Conservation (phyloP, 53 echinoderm and acorn worm species). For the Zoroaster sp. region DNA sequence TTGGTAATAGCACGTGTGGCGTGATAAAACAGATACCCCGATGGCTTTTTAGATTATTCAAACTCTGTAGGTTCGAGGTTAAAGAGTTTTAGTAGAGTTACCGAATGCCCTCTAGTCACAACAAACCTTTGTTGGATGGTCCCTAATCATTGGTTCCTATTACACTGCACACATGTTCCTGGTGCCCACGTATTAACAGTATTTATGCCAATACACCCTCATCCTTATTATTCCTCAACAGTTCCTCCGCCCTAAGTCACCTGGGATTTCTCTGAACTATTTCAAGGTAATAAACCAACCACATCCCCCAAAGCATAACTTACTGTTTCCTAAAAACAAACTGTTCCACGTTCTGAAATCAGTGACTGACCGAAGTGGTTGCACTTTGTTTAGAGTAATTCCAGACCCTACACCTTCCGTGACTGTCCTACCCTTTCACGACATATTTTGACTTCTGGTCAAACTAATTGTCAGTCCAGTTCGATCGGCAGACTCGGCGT, state of each 20-base stretch:
- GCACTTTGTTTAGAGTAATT: background rate
- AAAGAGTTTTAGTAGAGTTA: background rate
- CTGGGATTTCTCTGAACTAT: constrained; percentile 5
- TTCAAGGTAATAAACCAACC: background rate
- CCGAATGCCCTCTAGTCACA: background rate
- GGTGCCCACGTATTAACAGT: background rate
- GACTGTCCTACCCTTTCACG: background rate
- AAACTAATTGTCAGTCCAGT: too few relatives aligned
- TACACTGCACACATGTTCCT: background rate
- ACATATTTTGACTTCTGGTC: background rate
- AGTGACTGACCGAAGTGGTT: background rate
- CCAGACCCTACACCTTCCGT: background rate
- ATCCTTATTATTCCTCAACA: background rate
- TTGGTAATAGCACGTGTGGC: too few relatives aligned
- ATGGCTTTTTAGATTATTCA: background rate
- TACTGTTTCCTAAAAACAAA: background rate
- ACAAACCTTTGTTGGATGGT: background rate
- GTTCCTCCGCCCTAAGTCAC: background rate
- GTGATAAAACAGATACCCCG: too few relatives aligned
- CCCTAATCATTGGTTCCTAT: background rate
- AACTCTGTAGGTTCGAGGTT: background rate
- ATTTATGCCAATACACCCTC: background rate
- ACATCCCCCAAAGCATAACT: background rate
- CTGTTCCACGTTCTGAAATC: background rate
- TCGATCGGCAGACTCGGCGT: too few relatives aligned